A percentile compares a stretch with the other conserved stretches of the same genome.
Evolutionary conservation across 2,113 vertebrate species (phyloP).

Genomic region (Pavo muticus): DNA sequence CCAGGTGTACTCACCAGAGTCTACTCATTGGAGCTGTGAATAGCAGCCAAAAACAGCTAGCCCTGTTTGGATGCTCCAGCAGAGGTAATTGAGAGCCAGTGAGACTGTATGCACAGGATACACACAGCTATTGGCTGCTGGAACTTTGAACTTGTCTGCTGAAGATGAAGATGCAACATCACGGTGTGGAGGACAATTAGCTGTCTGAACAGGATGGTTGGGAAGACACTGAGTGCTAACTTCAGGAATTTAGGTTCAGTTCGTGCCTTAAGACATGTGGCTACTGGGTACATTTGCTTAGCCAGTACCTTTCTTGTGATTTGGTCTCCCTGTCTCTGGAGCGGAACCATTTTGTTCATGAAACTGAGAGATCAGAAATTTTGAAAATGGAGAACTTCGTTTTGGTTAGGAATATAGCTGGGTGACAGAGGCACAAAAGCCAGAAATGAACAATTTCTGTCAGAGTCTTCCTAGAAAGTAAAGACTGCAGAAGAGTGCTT

Average conservation of each 20-base stretch:
- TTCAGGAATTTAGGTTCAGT: neutral
- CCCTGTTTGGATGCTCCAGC: conserved; percentile 17
- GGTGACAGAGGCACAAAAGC: neutral
- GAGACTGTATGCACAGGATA: neutral
- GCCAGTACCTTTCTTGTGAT: neutral
- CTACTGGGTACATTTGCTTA: neutral
- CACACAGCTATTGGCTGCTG: neutral
- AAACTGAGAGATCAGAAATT: neutral
- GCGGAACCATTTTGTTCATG: neutral
- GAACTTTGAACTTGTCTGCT: neutral
- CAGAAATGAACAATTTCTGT: neutral
- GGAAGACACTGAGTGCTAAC: neutral
- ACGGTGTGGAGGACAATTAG: neutral
- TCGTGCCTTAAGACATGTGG: neutral
- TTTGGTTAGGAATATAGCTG: neutral
- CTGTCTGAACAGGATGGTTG: neutral
- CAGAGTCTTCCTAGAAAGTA: neutral
- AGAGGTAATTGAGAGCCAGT: neutral
- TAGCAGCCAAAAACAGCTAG: conserved; percentile 5
- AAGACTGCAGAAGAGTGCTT: neutral
- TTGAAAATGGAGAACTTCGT: neutral
- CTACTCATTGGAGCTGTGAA: conserved; percentile 32
- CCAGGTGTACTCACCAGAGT: conserved; percentile 22
- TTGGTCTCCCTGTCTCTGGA: neutral
- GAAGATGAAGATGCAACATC: neutral